A percentile compares a stretch with the other conserved stretches of the same genome.
These are phyloP conservation scores for Rutpela maculata DNA, from an alignment of 2,888 invertebrate species.

Conservation along the genomic window DNA sequence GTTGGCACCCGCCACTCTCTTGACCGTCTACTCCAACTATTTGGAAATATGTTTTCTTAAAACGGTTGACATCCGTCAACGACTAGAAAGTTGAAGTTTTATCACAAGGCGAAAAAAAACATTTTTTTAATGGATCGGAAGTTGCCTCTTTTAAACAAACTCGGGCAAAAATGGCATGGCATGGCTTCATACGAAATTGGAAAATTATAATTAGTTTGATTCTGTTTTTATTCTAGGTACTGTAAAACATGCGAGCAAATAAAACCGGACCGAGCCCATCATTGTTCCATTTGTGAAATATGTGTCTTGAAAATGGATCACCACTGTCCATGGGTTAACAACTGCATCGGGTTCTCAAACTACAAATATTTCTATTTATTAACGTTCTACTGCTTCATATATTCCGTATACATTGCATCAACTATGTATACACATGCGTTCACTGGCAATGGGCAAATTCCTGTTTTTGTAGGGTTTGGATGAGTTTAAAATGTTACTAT, in stretches of 20 bases:
- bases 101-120: no score
- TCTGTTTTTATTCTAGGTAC: conserved; percentile 57
- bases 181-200: neutral
- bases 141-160: no score
- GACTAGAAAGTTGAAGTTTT: no score
- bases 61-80: no score
- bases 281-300: conserved; percentile 63
- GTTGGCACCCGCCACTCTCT: no score
- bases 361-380: conserved; percentile 64
- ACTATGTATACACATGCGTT: conserved; percentile 11
- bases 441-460: neutral
- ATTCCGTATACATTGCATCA: conserved; percentile 51
- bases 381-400: conserved; percentile 58
- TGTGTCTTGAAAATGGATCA: conserved; percentile 69
- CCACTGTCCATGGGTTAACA: conserved; percentile 67
- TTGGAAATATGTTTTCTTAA: no score
- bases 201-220: neutral
- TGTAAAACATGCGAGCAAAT: conserved; percentile 63
- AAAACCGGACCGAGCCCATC: conserved; percentile 68
- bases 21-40: no score
- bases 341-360: conserved; percentile 65
- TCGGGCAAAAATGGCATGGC: no score
- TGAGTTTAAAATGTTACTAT: conserved; percentile 34
- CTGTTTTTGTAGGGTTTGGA: conserved; percentile 27
- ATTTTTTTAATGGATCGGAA: no score